phyloP scores from a whole-genome alignment of 2,888 invertebrate genomes.

The Sinentomon sp. region DNA sequence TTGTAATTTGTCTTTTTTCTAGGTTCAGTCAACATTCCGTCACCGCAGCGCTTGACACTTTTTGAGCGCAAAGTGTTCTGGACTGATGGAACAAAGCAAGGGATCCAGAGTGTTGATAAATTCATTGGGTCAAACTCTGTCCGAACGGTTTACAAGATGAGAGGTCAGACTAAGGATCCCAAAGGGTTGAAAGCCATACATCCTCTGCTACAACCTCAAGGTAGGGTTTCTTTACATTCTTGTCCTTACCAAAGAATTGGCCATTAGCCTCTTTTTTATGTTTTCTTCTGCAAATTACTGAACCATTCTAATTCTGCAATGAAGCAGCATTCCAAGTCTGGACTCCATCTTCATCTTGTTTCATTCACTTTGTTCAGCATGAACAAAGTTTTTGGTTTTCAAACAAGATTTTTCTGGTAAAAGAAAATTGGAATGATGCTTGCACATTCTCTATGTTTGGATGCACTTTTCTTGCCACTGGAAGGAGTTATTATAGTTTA shows the following conservation, averaged over 20 bases:
- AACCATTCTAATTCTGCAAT: too few species aligned
- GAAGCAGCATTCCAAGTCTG: too few species aligned
- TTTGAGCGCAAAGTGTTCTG: conserved; percentile 70
- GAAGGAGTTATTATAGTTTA: too few species aligned
- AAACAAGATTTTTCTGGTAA: too few species aligned
- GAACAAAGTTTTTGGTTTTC: too few species aligned
- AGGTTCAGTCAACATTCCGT: conserved; percentile 46
- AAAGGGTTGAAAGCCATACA: conserved; percentile 60
- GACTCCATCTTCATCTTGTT: too few species aligned
- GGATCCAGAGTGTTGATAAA: conserved; percentile 61
- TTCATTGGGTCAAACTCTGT: conserved; percentile 51
- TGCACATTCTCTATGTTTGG: too few species aligned
- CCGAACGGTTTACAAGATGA: conserved; percentile 46
- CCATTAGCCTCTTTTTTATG: not conserved
- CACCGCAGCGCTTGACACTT: conserved; percentile 49
- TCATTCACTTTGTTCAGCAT: too few species aligned
- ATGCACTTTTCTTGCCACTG: too few species aligned
- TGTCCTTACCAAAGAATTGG: not conserved
- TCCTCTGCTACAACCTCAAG: conserved; percentile 40
- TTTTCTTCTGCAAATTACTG: too few species aligned
- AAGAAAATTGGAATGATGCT: too few species aligned
- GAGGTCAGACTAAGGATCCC: conserved; percentile 43
- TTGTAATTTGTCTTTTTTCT: conserved; percentile 8
- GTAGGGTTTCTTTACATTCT: conserved; percentile 21
- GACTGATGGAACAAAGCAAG: conserved; percentile 73